Percentiles rank a stretch among this genome's conserved stretches.
Evolutionary conservation across 2,797 vertebrate species (phyloP).

Genomic region (Oreochromis mossambicus): DNA sequence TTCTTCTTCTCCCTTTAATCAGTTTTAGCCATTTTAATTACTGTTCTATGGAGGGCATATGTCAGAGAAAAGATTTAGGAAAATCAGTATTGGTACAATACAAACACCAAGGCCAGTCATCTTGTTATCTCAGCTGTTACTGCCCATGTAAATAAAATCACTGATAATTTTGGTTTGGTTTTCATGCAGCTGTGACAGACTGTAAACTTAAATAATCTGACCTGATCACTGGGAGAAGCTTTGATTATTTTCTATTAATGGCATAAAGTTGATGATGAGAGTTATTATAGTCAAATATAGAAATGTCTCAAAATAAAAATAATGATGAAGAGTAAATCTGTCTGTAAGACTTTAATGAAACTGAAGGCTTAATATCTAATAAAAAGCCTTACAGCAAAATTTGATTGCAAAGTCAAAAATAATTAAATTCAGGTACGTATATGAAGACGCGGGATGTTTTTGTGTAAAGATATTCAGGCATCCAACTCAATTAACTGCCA

Average conservation of each 20-base stretch:
- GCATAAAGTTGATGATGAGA: neutral
- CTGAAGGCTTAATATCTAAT: neutral
- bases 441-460: neutral
- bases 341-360: neutral
- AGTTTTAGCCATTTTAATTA: too few relatives aligned
- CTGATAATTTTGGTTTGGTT: neutral
- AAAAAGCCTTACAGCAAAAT: neutral
- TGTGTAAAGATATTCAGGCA: neutral
- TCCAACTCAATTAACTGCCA: neutral
- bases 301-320: neutral
- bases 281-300: neutral
- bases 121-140: neutral
- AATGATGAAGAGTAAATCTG: neutral
- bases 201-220: neutral
- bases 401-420: neutral
- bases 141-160: neutral
- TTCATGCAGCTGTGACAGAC: neutral
- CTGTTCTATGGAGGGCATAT: too few relatives aligned
- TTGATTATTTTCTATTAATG: neutral
- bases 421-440: neutral
- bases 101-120: too few relatives aligned
- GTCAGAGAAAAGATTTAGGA: too few relatives aligned
- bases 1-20: too few relatives aligned
- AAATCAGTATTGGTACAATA: too few relatives aligned
- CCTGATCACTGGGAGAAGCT: neutral